Evolutionary conservation across 2,113 vertebrate species (phyloP).

Genomic region (Semnopithecus entellus): DNA sequence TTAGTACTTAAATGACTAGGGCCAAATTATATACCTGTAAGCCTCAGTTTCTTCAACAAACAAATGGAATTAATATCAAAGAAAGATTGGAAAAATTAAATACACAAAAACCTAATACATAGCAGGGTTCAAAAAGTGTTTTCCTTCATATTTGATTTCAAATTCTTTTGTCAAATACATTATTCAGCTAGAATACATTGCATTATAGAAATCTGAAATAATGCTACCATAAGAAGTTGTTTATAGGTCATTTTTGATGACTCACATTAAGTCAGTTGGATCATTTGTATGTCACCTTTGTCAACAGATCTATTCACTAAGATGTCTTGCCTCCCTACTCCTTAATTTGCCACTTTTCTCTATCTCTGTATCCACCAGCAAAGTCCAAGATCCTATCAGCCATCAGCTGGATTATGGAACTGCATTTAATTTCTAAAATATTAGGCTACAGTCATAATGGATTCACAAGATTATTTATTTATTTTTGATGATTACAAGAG

Average conservation of each 20-base stretch:
- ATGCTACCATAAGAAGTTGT: neutral
- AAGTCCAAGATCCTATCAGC: neutral
- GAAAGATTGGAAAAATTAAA: neutral
- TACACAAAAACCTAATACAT: neutral
- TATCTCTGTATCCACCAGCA: neutral
- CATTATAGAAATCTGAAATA: neutral
- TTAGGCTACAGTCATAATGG: neutral
- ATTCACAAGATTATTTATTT: neutral
- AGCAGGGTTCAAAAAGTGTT: neutral
- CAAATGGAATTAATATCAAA: neutral
- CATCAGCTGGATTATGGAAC: neutral
- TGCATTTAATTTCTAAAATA: neutral
- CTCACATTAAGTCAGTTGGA: neutral
- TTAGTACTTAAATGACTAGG: neutral
- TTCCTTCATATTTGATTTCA: neutral
- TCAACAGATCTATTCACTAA: neutral
- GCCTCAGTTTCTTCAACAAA: neutral
- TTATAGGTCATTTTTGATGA: neutral
- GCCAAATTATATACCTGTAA: neutral
- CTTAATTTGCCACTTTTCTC: neutral
- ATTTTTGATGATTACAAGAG: neutral
- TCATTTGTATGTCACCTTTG: neutral
- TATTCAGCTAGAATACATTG: neutral
- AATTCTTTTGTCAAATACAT: neutral
- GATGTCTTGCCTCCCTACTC: neutral